Percentiles rank a stretch among this genome's conserved stretches.
phyloP scores from a whole-genome alignment of 2,113 vertebrate species.

The Pelobates fuscus region DNA sequence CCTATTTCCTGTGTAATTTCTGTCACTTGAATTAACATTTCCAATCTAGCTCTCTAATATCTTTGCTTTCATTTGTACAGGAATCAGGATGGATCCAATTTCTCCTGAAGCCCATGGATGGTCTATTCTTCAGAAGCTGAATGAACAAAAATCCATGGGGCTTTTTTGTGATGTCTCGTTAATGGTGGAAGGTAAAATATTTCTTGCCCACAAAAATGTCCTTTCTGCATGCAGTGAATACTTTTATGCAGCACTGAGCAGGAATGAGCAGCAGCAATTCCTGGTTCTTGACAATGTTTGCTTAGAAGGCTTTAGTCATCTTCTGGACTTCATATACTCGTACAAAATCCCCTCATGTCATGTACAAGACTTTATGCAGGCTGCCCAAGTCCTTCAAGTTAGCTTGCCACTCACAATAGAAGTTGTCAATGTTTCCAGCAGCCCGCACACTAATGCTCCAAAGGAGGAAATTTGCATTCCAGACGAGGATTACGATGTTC shows the following conservation, averaged over 20 bases:
- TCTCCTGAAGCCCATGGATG: conserved; percentile 41
- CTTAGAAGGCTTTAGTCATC: conserved; percentile 49
- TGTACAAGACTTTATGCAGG: conserved; percentile 46
- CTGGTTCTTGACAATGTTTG: conserved; percentile 41
- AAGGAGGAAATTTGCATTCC: conserved; percentile 29
- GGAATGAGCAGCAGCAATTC: conserved; percentile 47
- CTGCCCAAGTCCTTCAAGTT: conserved; percentile 45
- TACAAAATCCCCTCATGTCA: conserved; percentile 50
- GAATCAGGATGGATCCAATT: conserved; percentile 25
- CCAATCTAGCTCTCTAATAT: too few relatives aligned
- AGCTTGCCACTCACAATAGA: conserved; percentile 30
- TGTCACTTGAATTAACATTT: too few relatives aligned
- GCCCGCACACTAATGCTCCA: conserved; percentile 8
- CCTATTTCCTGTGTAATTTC: too few relatives aligned
- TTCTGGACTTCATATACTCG: conserved; percentile 49
- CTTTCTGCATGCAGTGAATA: conserved; percentile 49
- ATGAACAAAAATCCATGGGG: conserved; percentile 49
- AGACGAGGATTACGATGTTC: conserved; percentile 4
- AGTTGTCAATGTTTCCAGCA: conserved; percentile 22
- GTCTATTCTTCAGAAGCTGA: conserved; percentile 48
- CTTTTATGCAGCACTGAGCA: conserved; percentile 43
- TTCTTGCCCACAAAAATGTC: conserved; percentile 51
- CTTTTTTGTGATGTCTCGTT: conserved; percentile 52
- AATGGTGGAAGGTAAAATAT: conserved; percentile 49
- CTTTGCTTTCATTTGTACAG: too few relatives aligned